Evolutionary conservation across 1,140 invertebrate genomes (phyloP).

Genomic region (Theocolax elegans): DNA sequence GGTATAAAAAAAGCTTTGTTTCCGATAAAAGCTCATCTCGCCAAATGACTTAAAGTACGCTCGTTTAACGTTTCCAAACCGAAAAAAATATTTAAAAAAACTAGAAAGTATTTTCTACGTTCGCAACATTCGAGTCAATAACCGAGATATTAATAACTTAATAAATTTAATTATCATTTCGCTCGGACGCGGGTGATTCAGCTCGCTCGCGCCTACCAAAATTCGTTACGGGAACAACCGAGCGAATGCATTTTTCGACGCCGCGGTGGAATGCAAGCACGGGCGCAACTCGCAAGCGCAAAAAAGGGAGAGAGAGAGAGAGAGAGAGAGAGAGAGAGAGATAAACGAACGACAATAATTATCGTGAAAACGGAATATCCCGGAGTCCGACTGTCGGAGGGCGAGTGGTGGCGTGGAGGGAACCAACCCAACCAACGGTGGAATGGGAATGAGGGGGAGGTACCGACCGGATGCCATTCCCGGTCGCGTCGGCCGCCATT

Average conservation of each 20-base stretch:
- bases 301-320: slow-evolving; percentile 27
- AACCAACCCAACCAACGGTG: too few relatives aligned
- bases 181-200: neutral
- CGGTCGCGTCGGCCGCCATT: slow-evolving; percentile 63
- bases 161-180: slow-evolving; percentile 33
- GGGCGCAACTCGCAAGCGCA: slow-evolving; percentile 20
- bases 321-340: slow-evolving; percentile 42
- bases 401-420: slow-evolving; percentile 1
- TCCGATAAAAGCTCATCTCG: too few relatives aligned
- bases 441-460: slow-evolving; percentile 47
- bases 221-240: slow-evolving; percentile 1
- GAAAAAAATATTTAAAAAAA: too few relatives aligned
- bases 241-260: slow-evolving; percentile 30
- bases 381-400: slow-evolving; percentile 51
- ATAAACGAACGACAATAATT: slow-evolving; percentile 67
- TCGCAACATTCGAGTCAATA: neutral
- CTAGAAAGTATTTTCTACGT: neutral
- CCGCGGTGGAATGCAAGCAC: slow-evolving; percentile 13
- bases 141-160: slow-evolving; percentile 26
- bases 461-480: slow-evolving; percentile 65
- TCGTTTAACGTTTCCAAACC: too few relatives aligned
- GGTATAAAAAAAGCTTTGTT: too few relatives aligned
- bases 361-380: slow-evolving; percentile 67
- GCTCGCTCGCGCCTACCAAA: too few relatives aligned
- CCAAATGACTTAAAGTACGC: too few relatives aligned